phyloP scores from a whole-genome alignment of 2,797 vertebrate genomes.

The Gorsachius magnificus region DNA sequence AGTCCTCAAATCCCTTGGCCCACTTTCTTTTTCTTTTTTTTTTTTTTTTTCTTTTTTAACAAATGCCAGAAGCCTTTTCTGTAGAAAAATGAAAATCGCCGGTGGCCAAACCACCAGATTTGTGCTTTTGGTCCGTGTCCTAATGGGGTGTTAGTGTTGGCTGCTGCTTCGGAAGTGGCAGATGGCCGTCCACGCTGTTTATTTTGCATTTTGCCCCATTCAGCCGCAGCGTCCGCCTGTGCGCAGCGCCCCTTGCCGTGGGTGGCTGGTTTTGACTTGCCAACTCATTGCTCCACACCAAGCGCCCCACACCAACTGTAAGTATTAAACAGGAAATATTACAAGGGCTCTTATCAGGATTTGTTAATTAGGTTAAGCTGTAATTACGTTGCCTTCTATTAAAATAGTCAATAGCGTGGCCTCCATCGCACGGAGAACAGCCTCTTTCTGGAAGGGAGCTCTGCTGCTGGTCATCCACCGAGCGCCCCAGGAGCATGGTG shows the following conservation, averaged over 20 bases:
- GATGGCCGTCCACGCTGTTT: not conserved
- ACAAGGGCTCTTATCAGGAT: not conserved
- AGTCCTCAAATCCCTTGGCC: not conserved
- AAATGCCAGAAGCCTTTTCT: conserved; percentile 13
- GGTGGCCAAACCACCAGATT: not conserved
- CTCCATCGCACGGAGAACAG: fast-evolving
- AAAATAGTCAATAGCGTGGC: not conserved
- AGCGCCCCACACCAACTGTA: fast-evolving
- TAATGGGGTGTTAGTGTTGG: conserved; percentile 4
- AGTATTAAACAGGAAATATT: not conserved
- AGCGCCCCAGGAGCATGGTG: fast-evolving
- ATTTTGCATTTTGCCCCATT: not conserved
- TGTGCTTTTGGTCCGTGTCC: not conserved
- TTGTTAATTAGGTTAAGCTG: not conserved
- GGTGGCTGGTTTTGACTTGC: not conserved
- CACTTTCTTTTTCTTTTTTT: not conserved
- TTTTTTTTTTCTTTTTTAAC: not conserved
- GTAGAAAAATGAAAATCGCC: not conserved
- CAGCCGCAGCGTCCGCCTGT: fast-evolving
- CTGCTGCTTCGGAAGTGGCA: not conserved
- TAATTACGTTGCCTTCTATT: not conserved
- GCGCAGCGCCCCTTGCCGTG: not conserved
- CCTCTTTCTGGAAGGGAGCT: not conserved
- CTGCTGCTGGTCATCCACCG: not conserved
- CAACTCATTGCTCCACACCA: fast-evolving